Percentiles rank a stretch among this genome's conserved stretches.
phyloP scores from a whole-genome alignment of 2,797 vertebrate genomes.

The Gobio occitaniae region DNA sequence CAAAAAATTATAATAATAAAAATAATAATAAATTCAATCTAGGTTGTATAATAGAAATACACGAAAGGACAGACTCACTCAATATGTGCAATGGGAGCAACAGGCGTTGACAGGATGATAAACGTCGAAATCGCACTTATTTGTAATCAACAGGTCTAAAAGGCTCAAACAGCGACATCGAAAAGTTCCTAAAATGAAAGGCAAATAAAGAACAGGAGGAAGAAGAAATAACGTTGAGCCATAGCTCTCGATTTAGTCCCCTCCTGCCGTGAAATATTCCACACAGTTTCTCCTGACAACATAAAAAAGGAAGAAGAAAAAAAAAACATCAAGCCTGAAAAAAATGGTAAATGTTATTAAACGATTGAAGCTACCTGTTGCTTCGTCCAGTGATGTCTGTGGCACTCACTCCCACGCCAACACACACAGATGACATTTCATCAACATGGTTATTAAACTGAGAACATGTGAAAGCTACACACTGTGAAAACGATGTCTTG shows the following conservation, averaged over 20 bases:
- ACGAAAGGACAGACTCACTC: constrained; percentile 26
- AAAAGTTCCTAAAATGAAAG: not conserved
- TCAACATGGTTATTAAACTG: constrained; percentile 27
- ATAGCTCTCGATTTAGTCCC: constrained; percentile 1
- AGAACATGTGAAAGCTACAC: constrained; percentile 47
- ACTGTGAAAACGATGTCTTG: constrained; percentile 29
- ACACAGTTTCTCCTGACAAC: not conserved
- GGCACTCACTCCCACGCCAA: constrained; percentile 31
- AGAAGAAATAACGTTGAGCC: not conserved
- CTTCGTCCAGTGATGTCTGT: constrained; percentile 35
- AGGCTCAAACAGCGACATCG: not conserved
- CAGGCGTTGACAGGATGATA: constrained; percentile 3
- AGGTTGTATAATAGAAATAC: not conserved
- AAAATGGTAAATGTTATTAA: not conserved
- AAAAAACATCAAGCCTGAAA: not conserved
- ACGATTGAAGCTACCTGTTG: constrained; percentile 51
- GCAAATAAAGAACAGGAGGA: not conserved
- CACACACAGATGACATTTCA: constrained; percentile 42
- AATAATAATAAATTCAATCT: not conserved
- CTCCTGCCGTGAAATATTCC: not conserved
- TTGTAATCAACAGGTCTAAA: constrained; percentile 16
- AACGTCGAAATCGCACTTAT: not conserved
- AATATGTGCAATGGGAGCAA: constrained; percentile 6
- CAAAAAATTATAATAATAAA: not conserved
- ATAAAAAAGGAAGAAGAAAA: not conserved